phyloP scores from a whole-genome alignment of 1,140 invertebrate species.

The Proales similis region DNA sequence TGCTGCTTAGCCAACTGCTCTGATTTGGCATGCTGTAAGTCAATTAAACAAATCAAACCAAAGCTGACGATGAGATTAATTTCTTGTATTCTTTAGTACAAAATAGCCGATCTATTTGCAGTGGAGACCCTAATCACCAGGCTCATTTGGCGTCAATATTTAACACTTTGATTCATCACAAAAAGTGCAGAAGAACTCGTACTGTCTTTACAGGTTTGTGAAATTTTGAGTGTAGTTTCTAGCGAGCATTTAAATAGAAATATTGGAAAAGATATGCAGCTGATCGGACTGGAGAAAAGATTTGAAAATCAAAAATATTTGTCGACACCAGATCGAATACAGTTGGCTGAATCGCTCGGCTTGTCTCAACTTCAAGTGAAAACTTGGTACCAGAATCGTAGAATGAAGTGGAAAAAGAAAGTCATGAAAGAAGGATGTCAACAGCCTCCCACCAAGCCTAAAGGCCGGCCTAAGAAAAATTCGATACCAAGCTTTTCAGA shows the following conservation, averaged over 20 bases:
- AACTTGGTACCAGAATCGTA: constrained; percentile 46
- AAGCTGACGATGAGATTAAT: too few relatives aligned
- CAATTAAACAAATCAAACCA: too few relatives aligned
- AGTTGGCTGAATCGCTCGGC: constrained; percentile 79
- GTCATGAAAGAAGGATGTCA: constrained; percentile 51
- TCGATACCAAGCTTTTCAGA: constrained; percentile 42
- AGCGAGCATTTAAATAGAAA: not conserved
- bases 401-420: constrained; percentile 54
- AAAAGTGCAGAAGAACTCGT: constrained; percentile 26
- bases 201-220: constrained; percentile 23
- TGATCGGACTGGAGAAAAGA: constrained; percentile 66
- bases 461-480: constrained; percentile 54
- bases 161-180: constrained; percentile 32
- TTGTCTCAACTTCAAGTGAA: constrained; percentile 86
- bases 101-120: too few relatives aligned
- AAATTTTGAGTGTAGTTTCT: not conserved
- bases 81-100: too few relatives aligned
- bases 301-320: constrained; percentile 93
- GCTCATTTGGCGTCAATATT: constrained; percentile 23
- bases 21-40: too few relatives aligned
- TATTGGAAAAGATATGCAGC: constrained; percentile 41
- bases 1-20: too few relatives aligned
- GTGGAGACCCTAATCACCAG: too few relatives aligned
- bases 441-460: constrained; percentile 54
- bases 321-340: constrained; percentile 88